Conservation (phyloP, 2,888 invertebrate genomes). For the Falcaria lacertinaria region DNA sequence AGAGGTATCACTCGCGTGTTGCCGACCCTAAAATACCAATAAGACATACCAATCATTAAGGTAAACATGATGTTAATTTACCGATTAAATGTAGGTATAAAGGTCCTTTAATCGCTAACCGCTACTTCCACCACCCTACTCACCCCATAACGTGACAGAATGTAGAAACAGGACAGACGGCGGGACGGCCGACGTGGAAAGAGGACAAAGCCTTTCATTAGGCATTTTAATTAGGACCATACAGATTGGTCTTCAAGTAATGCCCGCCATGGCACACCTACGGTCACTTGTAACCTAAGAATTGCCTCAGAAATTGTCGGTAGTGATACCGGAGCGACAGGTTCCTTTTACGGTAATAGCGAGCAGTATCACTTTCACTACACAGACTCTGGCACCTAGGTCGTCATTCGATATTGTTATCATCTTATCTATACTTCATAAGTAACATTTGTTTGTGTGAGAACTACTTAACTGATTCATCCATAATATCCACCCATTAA, state of each 20-base stretch:
- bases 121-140: background rate
- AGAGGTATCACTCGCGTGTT: too few species aligned
- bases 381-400: too few species aligned
- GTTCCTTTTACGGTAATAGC: background rate
- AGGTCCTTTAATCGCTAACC: background rate
- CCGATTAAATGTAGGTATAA: too few species aligned
- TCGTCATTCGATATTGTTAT: too few species aligned
- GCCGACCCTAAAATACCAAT: too few species aligned
- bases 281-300: background rate
- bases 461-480: too few species aligned
- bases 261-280: slow-evolving; percentile 20
- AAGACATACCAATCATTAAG: too few species aligned
- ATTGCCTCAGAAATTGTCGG: background rate
- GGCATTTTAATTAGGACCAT: slow-evolving; percentile 51
- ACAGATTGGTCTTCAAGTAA: slow-evolving; percentile 14
- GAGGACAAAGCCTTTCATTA: slow-evolving; percentile 35
- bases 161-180: slow-evolving; percentile 16
- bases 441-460: too few species aligned
- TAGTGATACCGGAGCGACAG: background rate
- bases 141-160: slow-evolving; percentile 16
- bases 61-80: too few species aligned
- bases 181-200: slow-evolving; percentile 5
- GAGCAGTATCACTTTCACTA: background rate
- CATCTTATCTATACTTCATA: too few species aligned
- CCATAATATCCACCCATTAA: too few species aligned